Percentiles rank a stretch among this genome's conserved stretches.
Conservation (phyloP, 2,888 invertebrate genomes). For the Deilephila elpenor region DNA sequence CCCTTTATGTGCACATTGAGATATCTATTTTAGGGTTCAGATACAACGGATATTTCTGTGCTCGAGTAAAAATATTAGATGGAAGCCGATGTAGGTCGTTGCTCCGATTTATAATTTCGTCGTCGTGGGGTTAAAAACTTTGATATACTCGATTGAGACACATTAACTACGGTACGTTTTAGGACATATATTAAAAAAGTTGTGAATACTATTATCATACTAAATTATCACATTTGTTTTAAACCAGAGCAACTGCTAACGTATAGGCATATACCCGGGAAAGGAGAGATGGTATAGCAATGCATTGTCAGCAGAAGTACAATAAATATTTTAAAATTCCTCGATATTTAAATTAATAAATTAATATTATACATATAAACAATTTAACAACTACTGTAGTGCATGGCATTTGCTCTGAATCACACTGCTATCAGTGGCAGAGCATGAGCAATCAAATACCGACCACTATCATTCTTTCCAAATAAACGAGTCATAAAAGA, state of each 20-base stretch:
- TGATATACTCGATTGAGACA: neutral
- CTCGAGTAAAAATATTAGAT: constrained; percentile 41
- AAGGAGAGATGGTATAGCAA: too few species aligned
- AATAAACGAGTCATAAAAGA: constrained; percentile 32
- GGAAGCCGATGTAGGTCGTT: constrained; percentile 36
- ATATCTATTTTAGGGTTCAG: constrained; percentile 69
- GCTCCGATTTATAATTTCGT: neutral
- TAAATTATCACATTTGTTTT: too few species aligned
- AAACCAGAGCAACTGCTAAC: too few species aligned
- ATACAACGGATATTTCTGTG: constrained; percentile 47
- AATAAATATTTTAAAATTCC: too few species aligned
- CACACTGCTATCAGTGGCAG: neutral
- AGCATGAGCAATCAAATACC: neutral
- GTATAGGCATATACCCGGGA: too few species aligned
- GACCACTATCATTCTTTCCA: neutral
- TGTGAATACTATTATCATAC: too few species aligned
- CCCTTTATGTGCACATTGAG: constrained; percentile 79
- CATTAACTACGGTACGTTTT: too few species aligned
- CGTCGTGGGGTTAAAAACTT: neutral
- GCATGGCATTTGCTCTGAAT: neutral
- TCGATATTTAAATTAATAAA: too few species aligned
- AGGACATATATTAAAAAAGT: too few species aligned
- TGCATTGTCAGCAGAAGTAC: too few species aligned
- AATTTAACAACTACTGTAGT: too few species aligned
- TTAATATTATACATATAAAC: too few species aligned